Evolutionary conservation across 2,797 vertebrate species (phyloP).

Genomic region (Myioborus miniatus): DNA sequence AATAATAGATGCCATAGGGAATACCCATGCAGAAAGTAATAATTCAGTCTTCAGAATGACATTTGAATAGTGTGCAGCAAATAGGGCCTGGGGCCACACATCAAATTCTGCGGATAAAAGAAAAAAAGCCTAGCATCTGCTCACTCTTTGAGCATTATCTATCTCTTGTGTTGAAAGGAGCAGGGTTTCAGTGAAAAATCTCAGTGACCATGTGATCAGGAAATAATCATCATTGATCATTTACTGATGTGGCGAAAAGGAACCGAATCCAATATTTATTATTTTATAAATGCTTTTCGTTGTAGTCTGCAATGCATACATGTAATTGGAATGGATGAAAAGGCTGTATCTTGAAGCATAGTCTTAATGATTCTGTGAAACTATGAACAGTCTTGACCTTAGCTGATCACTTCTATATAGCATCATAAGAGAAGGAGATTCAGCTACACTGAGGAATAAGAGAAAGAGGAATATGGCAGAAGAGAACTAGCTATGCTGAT

Average conservation of each 20-base stretch:
- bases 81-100: conserved; percentile 9
- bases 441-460: neutral
- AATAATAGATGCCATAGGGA: conserved; percentile 32
- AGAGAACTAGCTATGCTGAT: neutral
- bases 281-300: neutral
- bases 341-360: neutral
- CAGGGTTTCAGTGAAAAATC: neutral
- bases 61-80: conserved; percentile 45
- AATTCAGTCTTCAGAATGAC: conserved; percentile 29
- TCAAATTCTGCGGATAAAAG: neutral
- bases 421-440: neutral
- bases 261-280: neutral
- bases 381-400: neutral
- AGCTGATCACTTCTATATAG: neutral
- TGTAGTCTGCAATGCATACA: neutral
- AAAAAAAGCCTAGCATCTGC: neutral
- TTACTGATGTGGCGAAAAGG: neutral
- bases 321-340: neutral
- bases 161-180: neutral
- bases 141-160: neutral
- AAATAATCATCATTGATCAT: neutral
- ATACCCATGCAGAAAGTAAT: conserved; percentile 8
- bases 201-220: neutral
- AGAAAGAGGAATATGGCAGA: neutral
- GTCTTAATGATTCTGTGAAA: neutral